A percentile compares a stretch with the other conserved stretches of the same genome.
Conservation (phyloP, 2,113 vertebrate species). For the Morone chrysops region DNA sequence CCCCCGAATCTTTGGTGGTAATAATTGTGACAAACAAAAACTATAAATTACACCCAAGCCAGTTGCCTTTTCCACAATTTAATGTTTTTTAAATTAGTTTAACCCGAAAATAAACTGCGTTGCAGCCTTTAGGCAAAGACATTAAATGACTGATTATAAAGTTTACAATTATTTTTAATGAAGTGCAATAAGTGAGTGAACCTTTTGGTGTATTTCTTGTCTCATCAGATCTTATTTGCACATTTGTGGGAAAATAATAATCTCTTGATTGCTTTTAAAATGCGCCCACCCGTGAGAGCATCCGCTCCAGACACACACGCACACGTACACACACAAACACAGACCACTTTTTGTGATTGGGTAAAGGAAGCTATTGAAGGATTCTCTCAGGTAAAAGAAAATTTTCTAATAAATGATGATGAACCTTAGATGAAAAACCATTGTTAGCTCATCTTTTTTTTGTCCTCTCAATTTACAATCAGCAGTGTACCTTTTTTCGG, state of each 20-base stretch:
- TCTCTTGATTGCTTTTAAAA: slow-evolving; percentile 38
- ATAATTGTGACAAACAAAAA: slow-evolving; percentile 19
- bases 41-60: slow-evolving; percentile 50
- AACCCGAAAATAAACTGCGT: slow-evolving; percentile 15
- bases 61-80: slow-evolving; percentile 60
- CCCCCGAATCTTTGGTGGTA: slow-evolving; percentile 10
- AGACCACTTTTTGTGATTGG: slow-evolving; percentile 75
- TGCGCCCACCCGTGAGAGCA: slow-evolving; percentile 72
- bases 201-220: slow-evolving; percentile 23
- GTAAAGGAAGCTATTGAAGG: slow-evolving; percentile 85
- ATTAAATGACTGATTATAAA: slow-evolving; percentile 41
- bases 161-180: slow-evolving; percentile 55
- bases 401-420: slow-evolving; percentile 85
- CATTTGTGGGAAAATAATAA: slow-evolving; percentile 25
- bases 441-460: slow-evolving; percentile 82
- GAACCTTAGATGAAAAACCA: slow-evolving; percentile 80
- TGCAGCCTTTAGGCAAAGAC: slow-evolving; percentile 25
- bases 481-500: slow-evolving; percentile 41
- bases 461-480: slow-evolving; percentile 63
- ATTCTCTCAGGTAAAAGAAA: slow-evolving; percentile 87
- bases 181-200: slow-evolving; percentile 74
- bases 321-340: slow-evolving; percentile 53
- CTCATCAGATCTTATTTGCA: slow-evolving; percentile 44
- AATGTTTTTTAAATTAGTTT: slow-evolving; percentile 37
- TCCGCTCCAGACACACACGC: slow-evolving; percentile 40